Evolutionary conservation across 2,888 invertebrate species (phyloP), one percentile per base, ranked within the genome.

Genomic region (Chrysomela aeneicollis): DNA sequence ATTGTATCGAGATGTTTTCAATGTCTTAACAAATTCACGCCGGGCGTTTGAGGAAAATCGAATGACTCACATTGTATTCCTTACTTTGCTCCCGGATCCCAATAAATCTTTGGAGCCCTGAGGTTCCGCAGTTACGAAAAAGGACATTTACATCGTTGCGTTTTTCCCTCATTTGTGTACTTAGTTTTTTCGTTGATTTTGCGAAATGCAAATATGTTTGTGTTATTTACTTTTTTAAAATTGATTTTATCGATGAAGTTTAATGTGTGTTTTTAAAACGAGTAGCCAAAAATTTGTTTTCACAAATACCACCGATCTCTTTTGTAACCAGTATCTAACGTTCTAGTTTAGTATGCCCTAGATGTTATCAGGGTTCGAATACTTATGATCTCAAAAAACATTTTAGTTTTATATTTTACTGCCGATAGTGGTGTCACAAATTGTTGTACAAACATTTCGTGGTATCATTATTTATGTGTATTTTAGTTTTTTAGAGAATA

Each of bases 161-260:
- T n/a, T 26, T 26, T 26, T 26, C 26, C 26, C 17, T 58, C 47
- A 22, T 58, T 12, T 51, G 21, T 22, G 19, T 62, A 15, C 47
- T 52, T 42, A 26, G 17, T 15, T 59, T 49, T 61, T 52, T 61
- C 51, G 60, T 60, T 59, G 59, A 54, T 47, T 55, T 55, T 59
- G 52, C 52, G 1, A 30, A 50, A 19, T 50, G 51, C 55, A 19
- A 59, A 21, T 63, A 59, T 63, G 59, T 63, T 52, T 42, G 55
- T 60, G 54, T 59, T 70, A 69, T 69, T 71, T 61, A 63, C 63
- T 70, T 42, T 72, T 69, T 68, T 63, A 58, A 55, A 71, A 68
- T 70, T 72, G 64, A 70, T 72, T 74, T 73, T 73, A 72, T 72
- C 67, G 59, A 66, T 60, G 66, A 66, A 73, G 67, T 69, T 71